A percentile compares a stretch with the other conserved stretches of the same genome.
These are phyloP conservation scores for Rotaria socialis DNA, from an alignment of 2,888 invertebrate species.

Conservation along the genomic window DNA sequence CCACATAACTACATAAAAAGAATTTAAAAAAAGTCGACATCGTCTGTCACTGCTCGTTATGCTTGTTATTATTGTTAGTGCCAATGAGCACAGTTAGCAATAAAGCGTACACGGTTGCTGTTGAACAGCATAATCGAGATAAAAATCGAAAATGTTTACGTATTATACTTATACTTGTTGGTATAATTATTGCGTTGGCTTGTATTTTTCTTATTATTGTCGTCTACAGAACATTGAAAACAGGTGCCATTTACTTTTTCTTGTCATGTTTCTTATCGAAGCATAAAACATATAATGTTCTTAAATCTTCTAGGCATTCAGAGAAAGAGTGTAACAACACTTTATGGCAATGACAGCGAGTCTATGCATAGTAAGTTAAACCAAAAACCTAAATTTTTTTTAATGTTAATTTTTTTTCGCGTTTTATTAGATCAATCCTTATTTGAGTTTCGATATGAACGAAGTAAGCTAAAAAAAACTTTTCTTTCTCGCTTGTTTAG, in stretches of 20 bases:
- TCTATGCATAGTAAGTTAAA: not conserved
- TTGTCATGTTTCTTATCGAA: not conserved
- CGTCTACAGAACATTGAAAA: not conserved
- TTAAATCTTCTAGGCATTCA: not conserved
- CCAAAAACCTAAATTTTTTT: not conserved
- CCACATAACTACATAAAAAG: conserved; percentile 29
- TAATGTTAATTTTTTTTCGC: not conserved
- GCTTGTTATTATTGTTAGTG: conserved; percentile 7
- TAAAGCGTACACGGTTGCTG: not conserved
- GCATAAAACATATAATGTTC: not conserved
- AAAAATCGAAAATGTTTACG: not conserved
- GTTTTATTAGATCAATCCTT: conserved; percentile 11
- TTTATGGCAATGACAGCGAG: not conserved
- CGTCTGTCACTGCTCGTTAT: not conserved
- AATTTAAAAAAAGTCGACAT: not conserved
- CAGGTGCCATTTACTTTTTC: not conserved
- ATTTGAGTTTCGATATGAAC: not conserved
- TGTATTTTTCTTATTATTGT: not conserved
- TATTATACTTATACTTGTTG: not conserved
- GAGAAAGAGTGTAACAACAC: not conserved
- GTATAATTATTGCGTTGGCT: not conserved
- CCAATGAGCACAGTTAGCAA: not conserved
- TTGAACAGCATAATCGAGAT: not conserved
- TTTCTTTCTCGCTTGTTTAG: no score
- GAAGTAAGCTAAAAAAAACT: not conserved